These are phyloP conservation scores for Lepeophtheirus salmonis DNA, from an alignment of 1,140 invertebrate species.

Conservation along the genomic window DNA sequence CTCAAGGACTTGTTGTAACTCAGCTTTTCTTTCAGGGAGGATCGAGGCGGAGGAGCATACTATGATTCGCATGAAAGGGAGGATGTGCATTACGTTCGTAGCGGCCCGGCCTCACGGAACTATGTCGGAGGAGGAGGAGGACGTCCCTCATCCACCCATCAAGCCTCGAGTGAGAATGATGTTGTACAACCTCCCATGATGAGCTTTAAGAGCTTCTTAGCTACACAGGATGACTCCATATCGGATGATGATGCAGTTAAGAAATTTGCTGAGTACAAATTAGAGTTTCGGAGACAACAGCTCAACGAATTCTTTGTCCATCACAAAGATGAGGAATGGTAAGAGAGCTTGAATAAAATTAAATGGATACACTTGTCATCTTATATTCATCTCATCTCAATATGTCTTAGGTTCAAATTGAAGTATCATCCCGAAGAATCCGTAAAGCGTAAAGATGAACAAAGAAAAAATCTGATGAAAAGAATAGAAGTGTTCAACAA, in stretches of 20 bases:
- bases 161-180: conserved; percentile 19
- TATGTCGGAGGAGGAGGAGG: conserved; percentile 2
- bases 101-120: neutral
- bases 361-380: too few species aligned
- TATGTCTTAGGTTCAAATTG: conserved; percentile 73
- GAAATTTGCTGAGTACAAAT: conserved; percentile 96
- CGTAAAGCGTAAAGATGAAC: conserved; percentile 70
- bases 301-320: conserved; percentile 95
- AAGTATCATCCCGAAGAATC: conserved; percentile 97
- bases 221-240: conserved; percentile 89
- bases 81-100: neutral
- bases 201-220: conserved; percentile 89
- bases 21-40: conserved; percentile 9
- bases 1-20: conserved; percentile 8
- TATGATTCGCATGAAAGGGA: neutral
- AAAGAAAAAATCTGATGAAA: conserved; percentile 57
- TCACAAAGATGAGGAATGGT: conserved; percentile 99
- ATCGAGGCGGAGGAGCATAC: neutral
- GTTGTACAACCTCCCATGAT: conserved; percentile 70
- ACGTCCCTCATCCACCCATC: neutral
- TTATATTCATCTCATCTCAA: neutral
- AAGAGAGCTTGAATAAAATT: conserved; percentile 30
- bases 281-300: conserved; percentile 86
- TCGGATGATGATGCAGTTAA: conserved; percentile 88
- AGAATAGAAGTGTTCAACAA: conserved; percentile 60